Evolutionary conservation across 2,888 invertebrate species (phyloP).

Genomic region (Acleris emargana): DNA sequence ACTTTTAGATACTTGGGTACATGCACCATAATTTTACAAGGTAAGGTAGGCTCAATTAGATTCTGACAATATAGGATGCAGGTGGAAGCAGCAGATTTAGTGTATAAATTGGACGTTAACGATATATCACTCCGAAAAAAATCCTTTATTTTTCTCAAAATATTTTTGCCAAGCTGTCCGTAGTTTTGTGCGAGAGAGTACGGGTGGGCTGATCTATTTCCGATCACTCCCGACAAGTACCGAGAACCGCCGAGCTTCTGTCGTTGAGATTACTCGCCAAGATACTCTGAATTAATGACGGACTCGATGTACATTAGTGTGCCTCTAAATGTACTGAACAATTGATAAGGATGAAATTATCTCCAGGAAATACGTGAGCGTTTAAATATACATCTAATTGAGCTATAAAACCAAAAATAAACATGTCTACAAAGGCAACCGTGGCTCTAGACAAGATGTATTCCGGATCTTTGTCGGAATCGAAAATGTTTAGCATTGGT

Average conservation of each 20-base stretch:
- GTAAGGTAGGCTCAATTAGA: too few species aligned
- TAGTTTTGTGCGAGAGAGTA: constrained; percentile 31
- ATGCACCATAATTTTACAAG: too few species aligned
- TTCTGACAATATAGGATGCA: too few species aligned
- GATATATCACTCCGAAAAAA: too few species aligned
- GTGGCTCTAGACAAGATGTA: not conserved
- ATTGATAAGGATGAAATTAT: constrained; percentile 25
- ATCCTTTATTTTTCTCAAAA: too few species aligned
- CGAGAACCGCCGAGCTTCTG: constrained; percentile 43
- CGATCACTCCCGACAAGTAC: constrained; percentile 61
- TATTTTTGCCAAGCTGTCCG: not conserved
- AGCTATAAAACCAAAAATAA: not conserved
- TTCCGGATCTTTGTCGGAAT: too few species aligned
- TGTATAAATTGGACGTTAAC: too few species aligned
- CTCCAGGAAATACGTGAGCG: constrained; percentile 5
- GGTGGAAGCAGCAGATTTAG: too few species aligned
- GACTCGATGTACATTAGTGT: constrained; percentile 22
- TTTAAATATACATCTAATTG: not conserved
- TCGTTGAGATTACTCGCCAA: constrained; percentile 59
- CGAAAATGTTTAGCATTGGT: too few species aligned
- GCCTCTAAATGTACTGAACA: constrained; percentile 28
- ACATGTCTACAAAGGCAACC: not conserved
- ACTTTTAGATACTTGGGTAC: too few species aligned
- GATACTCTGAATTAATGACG: constrained; percentile 70
- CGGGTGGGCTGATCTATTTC: constrained; percentile 72